Evolutionary conservation across 2,113 vertebrate genomes (phyloP).

Genomic region (Micromys minutus): DNA sequence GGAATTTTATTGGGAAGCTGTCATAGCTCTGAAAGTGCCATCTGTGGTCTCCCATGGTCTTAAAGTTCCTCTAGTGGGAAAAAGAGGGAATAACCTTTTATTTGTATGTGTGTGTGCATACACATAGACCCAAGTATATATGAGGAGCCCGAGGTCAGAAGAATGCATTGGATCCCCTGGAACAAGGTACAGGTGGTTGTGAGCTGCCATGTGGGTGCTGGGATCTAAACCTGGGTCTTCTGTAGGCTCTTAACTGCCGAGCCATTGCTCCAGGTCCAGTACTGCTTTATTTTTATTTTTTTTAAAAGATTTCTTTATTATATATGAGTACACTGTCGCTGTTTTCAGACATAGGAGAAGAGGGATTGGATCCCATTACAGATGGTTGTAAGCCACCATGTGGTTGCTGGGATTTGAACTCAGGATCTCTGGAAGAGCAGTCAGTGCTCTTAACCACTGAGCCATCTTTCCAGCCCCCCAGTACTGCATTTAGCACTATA

Average conservation of each 20-base stretch:
- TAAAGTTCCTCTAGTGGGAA: not conserved
- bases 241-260: not conserved
- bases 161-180: not conserved
- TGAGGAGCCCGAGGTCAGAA: not conserved
- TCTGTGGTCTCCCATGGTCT: not conserved
- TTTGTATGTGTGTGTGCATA: not conserved
- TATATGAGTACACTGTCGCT: no score
- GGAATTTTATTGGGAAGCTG: not conserved
- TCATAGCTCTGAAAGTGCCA: not conserved
- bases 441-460: not conserved
- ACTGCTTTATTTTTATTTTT: no score
- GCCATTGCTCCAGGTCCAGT: no score
- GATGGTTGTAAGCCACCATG: no score
- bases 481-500: not conserved
- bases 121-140: not conserved
- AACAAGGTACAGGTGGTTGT: not conserved
- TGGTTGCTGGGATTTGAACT: no score
- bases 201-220: not conserved
- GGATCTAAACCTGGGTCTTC: not conserved
- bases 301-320: no score
- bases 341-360: no score
- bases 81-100: not conserved
- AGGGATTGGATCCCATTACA: no score
- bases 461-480: not conserved
- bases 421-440: no score